These are phyloP conservation scores for Drosophila rufa DNA, from an alignment of 1,140 invertebrate species.

Conservation along the genomic window DNA sequence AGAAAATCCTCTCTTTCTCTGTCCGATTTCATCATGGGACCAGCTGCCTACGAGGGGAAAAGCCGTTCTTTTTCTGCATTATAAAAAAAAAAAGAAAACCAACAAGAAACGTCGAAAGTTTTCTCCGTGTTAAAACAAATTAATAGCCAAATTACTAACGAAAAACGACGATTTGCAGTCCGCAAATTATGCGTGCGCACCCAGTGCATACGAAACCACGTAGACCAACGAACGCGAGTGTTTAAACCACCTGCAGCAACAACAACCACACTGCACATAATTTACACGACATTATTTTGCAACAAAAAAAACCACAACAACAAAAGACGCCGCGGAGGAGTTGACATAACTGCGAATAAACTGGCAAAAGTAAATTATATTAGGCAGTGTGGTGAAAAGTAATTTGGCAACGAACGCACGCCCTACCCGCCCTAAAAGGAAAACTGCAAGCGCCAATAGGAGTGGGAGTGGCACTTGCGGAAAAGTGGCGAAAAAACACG, in stretches of 20 bases:
- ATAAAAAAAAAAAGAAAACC: slow-evolving; percentile 42
- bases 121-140: slow-evolving; percentile 61
- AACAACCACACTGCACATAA: slow-evolving; percentile 74
- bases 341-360: slow-evolving; percentile 75
- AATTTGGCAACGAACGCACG: slow-evolving; percentile 49
- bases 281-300: slow-evolving; percentile 72
- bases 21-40: neutral
- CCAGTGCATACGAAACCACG: slow-evolving; percentile 71
- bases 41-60: neutral
- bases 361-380: slow-evolving; percentile 69
- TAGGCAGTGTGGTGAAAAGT: slow-evolving; percentile 54
- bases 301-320: slow-evolving; percentile 61
- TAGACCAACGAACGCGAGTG: slow-evolving; percentile 64
- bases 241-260: slow-evolving; percentile 46
- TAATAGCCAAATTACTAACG: slow-evolving; percentile 66
- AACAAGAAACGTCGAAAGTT: slow-evolving; percentile 77
- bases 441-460: slow-evolving; percentile 48
- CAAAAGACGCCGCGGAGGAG: slow-evolving; percentile 43
- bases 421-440: slow-evolving; percentile 36
- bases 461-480: slow-evolving; percentile 72
- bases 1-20: too few relatives aligned
- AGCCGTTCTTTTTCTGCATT: neutral
- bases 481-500: slow-evolving; percentile 27
- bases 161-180: slow-evolving; percentile 64
- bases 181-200: slow-evolving; percentile 65